Conservation (phyloP, 2,888 invertebrate genomes). For the Drosophila rubida region DNA sequence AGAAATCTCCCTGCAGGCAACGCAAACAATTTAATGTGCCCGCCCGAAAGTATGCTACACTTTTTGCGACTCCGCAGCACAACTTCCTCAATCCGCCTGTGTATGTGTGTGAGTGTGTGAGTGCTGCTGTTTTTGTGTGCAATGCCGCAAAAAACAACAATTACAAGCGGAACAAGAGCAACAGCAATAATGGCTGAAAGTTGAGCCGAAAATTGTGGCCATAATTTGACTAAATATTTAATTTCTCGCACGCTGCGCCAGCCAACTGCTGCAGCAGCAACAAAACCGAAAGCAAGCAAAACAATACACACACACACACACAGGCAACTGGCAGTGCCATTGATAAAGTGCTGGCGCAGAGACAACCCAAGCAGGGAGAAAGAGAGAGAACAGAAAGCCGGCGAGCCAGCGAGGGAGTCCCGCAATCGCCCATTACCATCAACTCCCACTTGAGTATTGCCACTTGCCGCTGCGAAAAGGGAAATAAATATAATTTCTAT, state of each 20-base stretch:
- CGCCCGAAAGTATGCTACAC: conserved; percentile 60
- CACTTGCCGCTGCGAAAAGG: conserved; percentile 31
- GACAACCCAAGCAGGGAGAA: neutral
- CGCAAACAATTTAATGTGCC: conserved; percentile 20
- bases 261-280: conserved; percentile 26
- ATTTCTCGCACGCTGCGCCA: conserved; percentile 58
- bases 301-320: conserved; percentile 19
- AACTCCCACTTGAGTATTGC: conserved; percentile 25
- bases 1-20: too few species aligned
- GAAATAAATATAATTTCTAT: conserved; percentile 74
- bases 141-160: conserved; percentile 54
- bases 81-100: conserved; percentile 11
- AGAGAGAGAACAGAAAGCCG: conserved; percentile 29
- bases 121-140: neutral
- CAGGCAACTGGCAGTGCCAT: conserved; percentile 29
- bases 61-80: conserved; percentile 22
- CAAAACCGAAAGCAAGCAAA: conserved; percentile 20
- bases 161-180: conserved; percentile 39
- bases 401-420: neutral
- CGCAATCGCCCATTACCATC: neutral
- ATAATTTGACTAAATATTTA: conserved; percentile 79
- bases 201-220: conserved; percentile 69
- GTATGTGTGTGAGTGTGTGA: neutral
- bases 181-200: conserved; percentile 26
- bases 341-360: conserved; percentile 63